Conservation (phyloP, 2,797 vertebrate genomes). For the Vipera ursinii region DNA sequence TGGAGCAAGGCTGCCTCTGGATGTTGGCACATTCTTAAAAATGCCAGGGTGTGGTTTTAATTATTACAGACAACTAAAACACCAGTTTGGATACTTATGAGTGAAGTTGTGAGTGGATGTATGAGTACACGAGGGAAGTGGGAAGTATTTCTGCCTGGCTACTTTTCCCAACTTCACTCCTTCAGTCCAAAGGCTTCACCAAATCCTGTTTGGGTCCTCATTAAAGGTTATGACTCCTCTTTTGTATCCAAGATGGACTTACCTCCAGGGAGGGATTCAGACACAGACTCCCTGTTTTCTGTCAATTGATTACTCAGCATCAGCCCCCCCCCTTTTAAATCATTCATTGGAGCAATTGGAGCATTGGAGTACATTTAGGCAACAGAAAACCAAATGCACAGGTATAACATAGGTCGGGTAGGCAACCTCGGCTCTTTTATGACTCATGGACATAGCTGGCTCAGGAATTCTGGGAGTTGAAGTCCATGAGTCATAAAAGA, state of each 20-base stretch:
- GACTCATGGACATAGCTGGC: too few relatives aligned
- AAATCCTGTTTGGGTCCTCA: neutral
- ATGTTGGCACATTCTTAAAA: neutral
- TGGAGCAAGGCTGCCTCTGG: neutral
- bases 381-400: too few relatives aligned
- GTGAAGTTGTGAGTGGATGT: neutral
- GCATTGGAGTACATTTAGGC: too few relatives aligned
- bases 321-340: neutral
- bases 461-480: too few relatives aligned
- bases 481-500: too few relatives aligned
- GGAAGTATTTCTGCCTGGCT: neutral
- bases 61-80: neutral
- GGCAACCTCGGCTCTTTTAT: too few relatives aligned
- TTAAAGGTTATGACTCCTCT: neutral
- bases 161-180: neutral
- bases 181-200: neutral
- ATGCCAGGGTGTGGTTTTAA: neutral
- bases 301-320: neutral
- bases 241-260: neutral
- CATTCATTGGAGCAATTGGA: neutral
- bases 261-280: neutral
- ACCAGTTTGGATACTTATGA: neutral
- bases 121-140: neutral
- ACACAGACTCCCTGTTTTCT: neutral
- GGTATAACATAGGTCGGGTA: too few relatives aligned